Base-by-base conservation (phyloP, 2,797 vertebrate species). In the Artibeus lituratus region DNA sequence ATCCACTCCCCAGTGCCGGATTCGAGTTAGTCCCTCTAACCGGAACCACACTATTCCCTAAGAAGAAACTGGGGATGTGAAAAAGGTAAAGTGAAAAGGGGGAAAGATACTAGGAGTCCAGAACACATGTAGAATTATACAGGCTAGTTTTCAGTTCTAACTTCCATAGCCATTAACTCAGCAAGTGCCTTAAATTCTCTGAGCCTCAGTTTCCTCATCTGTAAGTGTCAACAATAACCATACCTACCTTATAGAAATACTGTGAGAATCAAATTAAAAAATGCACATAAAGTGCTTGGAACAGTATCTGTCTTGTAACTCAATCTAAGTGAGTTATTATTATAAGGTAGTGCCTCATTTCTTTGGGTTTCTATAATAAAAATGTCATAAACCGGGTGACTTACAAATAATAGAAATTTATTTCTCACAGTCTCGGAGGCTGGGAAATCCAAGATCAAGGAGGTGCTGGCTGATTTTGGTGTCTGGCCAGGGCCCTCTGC, bases 1-100 rank as follows among this genome's bases (percentile, higher is more conserved):
- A 18, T 16, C 19, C 39, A 7, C 2, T n/a, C 26, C 19, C 21
- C 10, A 21, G 10, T 0, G 1, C 15, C 5, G 22, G 59, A 65
- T 24, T 44, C 24, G 44, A 47, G 5, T 53, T 19, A 26, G 51
- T 35, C 0, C 14, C 18, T 7, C 39, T 42, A 42, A 1, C 21
- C 19, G 35, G 72, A 59, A 47, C 53, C 51, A 49, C 29, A 7
- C 0, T 19, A 32, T 9, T 51, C 3, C 12, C 12, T 51, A 51
- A 90, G 5, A 29, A 55, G 62, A 83, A 77, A 26, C 16, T 11
- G 4, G 42, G 21, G 9, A 5, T 8, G 21, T 4, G 26, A 67
- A 21, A 37, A 5, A 24, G 10, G 15, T 19, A 2, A 62, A 82
- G 32, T 18, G 10, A 62, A 57, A 18, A 7, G 8, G 15, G 12